A percentile compares a stretch with the other conserved stretches of the same genome.
phyloP scores from a whole-genome alignment of 2,113 vertebrate genomes.

The Stictonetta naevosa region DNA sequence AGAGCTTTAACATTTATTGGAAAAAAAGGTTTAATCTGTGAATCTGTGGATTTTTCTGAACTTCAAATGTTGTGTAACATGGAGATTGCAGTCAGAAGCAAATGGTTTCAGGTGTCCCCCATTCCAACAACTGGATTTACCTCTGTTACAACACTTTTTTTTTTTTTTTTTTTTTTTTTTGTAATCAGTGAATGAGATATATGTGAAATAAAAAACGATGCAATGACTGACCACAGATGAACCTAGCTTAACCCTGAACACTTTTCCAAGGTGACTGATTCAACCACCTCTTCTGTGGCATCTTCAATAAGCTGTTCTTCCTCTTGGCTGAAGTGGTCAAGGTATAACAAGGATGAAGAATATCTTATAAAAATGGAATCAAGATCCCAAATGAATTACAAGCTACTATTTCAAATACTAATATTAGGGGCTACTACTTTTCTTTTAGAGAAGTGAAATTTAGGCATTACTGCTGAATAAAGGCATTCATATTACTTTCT shows the following conservation, averaged over 20 bases:
- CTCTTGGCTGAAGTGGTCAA: neutral
- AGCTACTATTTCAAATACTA: neutral
- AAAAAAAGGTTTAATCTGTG: neutral
- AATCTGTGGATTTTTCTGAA: neutral
- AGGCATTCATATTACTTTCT: neutral
- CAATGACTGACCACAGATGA: neutral
- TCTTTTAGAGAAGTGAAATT: slow-evolving; percentile 38
- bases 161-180: neutral
- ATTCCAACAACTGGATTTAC: neutral
- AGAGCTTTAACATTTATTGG: neutral
- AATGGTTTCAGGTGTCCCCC: neutral
- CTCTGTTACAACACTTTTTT: neutral
- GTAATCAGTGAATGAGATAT: rapidly evolving
- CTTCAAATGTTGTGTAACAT: neutral
- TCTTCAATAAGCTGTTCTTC: neutral
- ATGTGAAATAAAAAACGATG: neutral
- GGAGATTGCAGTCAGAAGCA: neutral
- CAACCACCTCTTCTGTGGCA: neutral
- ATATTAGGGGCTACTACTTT: slow-evolving; percentile 12
- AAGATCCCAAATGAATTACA: neutral
- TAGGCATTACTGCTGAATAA: slow-evolving; percentile 33
- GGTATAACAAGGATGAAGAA: neutral
- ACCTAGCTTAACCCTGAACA: neutral
- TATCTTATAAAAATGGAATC: neutral
- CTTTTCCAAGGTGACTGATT: neutral